phyloP scores from a whole-genome alignment of 1,140 invertebrate genomes.

The Macrocentrus cingulum region DNA sequence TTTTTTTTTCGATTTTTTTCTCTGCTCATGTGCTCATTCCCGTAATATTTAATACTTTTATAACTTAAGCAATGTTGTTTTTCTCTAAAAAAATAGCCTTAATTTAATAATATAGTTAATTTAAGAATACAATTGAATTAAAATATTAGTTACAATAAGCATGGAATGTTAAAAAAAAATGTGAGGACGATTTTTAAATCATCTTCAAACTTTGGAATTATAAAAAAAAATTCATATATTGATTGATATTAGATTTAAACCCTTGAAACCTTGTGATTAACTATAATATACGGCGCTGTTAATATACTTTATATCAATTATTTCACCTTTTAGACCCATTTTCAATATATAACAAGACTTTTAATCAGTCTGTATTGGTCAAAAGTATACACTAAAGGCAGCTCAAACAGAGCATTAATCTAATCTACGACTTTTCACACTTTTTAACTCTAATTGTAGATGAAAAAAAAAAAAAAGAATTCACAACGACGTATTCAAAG shows the following conservation, averaged over 20 bases:
- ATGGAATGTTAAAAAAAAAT: slow-evolving; percentile 40
- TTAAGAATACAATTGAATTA: slow-evolving; percentile 14
- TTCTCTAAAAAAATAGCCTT: slow-evolving; percentile 12
- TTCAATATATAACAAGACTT: slow-evolving; percentile 3
- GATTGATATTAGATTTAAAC: neutral
- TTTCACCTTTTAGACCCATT: neutral
- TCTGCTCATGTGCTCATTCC: slow-evolving; percentile 2
- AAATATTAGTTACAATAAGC: slow-evolving; percentile 34
- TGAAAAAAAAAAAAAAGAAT: neutral
- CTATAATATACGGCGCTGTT: neutral
- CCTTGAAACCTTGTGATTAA: neutral
- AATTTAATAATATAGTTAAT: slow-evolving; percentile 10
- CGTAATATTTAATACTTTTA: neutral
- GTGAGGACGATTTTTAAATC: slow-evolving; percentile 27
- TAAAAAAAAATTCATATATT: slow-evolving; percentile 30
- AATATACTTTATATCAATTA: neutral
- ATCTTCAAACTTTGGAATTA: slow-evolving; percentile 27
- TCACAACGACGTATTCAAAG: neutral
- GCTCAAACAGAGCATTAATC: neutral
- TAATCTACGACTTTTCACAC: neutral
- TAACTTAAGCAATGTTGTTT: slow-evolving; percentile 5
- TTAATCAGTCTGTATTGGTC: neutral
- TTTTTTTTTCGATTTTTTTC: neutral
- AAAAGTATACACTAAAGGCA: neutral
- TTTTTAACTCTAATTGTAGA: neutral